phyloP scores from a whole-genome alignment of 2,113 vertebrate species.

The Crotalus viridis region DNA sequence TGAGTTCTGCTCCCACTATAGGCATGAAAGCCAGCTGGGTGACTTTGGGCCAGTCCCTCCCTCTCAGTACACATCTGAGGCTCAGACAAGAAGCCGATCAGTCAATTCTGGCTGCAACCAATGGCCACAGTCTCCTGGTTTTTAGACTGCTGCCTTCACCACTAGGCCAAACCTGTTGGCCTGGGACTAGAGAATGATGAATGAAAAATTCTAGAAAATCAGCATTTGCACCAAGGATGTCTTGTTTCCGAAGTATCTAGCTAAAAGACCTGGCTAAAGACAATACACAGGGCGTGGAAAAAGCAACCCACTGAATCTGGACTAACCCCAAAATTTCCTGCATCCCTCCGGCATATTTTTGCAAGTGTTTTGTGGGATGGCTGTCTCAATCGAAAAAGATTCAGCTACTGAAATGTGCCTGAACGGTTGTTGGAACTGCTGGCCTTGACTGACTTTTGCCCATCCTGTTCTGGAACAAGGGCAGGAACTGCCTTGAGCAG shows the following conservation, averaged over 20 bases:
- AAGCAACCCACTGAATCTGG: neutral
- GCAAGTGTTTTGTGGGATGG: neutral
- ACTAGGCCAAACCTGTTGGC: neutral
- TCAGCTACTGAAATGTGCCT: too few relatives aligned
- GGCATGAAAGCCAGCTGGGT: too few relatives aligned
- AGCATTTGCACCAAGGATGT: neutral
- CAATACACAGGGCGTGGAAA: neutral
- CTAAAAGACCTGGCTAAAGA: neutral
- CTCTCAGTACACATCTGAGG: too few relatives aligned
- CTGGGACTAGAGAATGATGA: neutral
- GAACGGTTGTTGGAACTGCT: too few relatives aligned
- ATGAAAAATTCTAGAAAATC: neutral
- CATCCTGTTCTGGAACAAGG: neutral
- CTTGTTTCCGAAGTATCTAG: neutral
- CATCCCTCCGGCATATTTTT: neutral
- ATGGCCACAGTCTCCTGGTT: neutral
- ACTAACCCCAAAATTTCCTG: neutral
- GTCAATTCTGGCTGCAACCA: too few relatives aligned
- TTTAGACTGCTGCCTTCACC: neutral
- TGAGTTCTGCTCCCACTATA: too few relatives aligned
- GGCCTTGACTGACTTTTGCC: neutral
- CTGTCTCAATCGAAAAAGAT: neutral
- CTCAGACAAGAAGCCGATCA: too few relatives aligned
- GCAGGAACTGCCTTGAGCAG: conserved; percentile 27
- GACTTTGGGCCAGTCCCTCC: too few relatives aligned